Percentiles rank a stretch among this genome's conserved stretches.
Conservation (phyloP, 2,113 vertebrate species). For the Ailuropoda melanoleuca region DNA sequence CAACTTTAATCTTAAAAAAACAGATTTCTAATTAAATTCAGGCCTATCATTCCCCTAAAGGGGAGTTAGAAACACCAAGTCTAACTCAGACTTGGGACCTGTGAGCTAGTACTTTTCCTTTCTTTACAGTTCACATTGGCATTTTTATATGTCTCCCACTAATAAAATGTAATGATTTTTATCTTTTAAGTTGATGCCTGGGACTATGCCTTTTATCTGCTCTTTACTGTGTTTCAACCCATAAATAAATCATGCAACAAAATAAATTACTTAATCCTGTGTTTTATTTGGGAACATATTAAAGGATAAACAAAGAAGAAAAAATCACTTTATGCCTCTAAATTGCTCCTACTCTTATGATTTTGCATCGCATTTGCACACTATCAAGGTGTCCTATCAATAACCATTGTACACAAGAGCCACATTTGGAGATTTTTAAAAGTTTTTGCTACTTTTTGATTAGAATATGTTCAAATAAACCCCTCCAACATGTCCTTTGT, state of each 20-base stretch:
- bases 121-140: conserved; percentile 82
- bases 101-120: conserved; percentile 80
- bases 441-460: conserved; percentile 81
- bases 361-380: conserved; percentile 76
- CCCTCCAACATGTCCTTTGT: conserved; percentile 74
- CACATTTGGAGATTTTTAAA: conserved; percentile 81
- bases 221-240: conserved; percentile 83
- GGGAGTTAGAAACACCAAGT: conserved; percentile 84
- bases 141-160: conserved; percentile 84
- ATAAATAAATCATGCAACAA: conserved; percentile 86
- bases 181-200: conserved; percentile 84
- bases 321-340: conserved; percentile 79
- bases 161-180: conserved; percentile 86
- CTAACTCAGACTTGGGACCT: conserved; percentile 81
- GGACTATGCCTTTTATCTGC: conserved; percentile 83
- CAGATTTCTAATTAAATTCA: conserved; percentile 88
- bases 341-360: conserved; percentile 81
- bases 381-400: conserved; percentile 82
- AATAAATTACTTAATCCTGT: conserved; percentile 85
- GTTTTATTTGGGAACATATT: conserved; percentile 85
- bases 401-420: conserved; percentile 81
- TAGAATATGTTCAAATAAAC: conserved; percentile 78
- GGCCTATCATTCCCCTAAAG: conserved; percentile 83
- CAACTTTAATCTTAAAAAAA: conserved; percentile 87
- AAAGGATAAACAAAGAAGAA: conserved; percentile 75